Conservation (phyloP, 1,140 invertebrate species). For the Euwallacea similis region DNA sequence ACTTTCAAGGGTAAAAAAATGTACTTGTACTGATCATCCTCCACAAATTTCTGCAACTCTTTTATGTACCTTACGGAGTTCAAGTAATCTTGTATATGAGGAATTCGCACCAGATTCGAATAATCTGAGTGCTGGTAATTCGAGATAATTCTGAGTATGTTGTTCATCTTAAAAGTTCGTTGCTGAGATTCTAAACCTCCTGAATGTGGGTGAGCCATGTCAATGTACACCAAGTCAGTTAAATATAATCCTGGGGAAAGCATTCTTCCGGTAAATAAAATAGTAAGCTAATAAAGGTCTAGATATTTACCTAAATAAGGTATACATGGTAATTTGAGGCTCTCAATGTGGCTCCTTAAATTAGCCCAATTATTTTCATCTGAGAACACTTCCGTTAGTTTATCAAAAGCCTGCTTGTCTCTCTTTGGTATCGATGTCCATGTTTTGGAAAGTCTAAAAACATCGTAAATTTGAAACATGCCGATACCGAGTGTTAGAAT, state of each 20-base stretch:
- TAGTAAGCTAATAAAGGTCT: too few species aligned
- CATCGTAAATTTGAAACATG: too few species aligned
- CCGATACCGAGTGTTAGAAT: neutral
- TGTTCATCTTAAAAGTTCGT: constrained; percentile 84
- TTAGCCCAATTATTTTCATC: constrained; percentile 88
- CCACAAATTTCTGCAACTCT: constrained; percentile 93
- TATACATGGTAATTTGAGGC: constrained; percentile 85
- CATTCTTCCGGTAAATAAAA: neutral
- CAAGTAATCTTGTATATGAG: constrained; percentile 84
- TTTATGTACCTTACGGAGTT: constrained; percentile 91
- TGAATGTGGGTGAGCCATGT: constrained; percentile 88
- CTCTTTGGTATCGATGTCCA: constrained; percentile 83
- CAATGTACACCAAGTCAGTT: constrained; percentile 92
- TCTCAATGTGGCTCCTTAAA: constrained; percentile 81
- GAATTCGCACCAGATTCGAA: constrained; percentile 66
- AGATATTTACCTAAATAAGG: constrained; percentile 78
- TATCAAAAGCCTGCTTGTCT: constrained; percentile 84
- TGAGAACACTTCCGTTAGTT: constrained; percentile 84
- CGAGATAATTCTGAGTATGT: constrained; percentile 82
- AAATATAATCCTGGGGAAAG: constrained; percentile 76
- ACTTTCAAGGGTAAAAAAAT: constrained; percentile 38
- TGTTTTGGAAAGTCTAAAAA: constrained; percentile 73
- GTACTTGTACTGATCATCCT: constrained; percentile 96
- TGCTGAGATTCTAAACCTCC: constrained; percentile 76
- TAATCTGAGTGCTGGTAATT: constrained; percentile 89